These are phyloP conservation scores for Antedon mediterranea DNA, from an alignment of 53 echinoderm and acorn worm genomes.

Conservation along the genomic window DNA sequence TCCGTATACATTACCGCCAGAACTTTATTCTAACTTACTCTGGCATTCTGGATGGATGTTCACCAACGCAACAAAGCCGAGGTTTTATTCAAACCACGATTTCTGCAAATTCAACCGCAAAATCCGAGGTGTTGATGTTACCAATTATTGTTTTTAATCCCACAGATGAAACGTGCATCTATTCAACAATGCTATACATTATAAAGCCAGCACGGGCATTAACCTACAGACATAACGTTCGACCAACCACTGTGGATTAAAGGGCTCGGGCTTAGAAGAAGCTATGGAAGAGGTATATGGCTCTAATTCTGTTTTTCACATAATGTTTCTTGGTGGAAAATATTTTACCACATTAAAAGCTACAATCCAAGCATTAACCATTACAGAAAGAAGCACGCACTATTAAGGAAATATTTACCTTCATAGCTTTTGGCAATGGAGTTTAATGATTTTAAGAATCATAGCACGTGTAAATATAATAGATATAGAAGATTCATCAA, in stretches of 20 bases:
- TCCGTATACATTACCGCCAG: slow-evolving; percentile 9
- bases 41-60: slow-evolving; percentile 16
- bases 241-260: slow-evolving; percentile 17
- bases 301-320: not conserved
- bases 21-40: not conserved
- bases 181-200: slow-evolving; percentile 12
- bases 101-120: not conserved
- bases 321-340: no score
- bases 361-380: no score
- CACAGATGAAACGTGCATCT: slow-evolving; percentile 10
- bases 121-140: slow-evolving; percentile 6
- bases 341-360: no score
- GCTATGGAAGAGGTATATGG: not conserved
- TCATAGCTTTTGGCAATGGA: no score
- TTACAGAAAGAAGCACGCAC: no score
- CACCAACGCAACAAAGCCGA: slow-evolving; percentile 1
- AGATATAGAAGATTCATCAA: no score
- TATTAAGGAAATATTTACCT: no score
- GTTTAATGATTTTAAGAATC: no score
- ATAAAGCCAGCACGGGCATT: slow-evolving; percentile 3
- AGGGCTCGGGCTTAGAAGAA: slow-evolving; percentile 9
- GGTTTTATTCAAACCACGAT: slow-evolving; percentile 14
- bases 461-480: no score
- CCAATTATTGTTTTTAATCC: slow-evolving; percentile 15
- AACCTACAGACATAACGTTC: slow-evolving; percentile 7